Percentiles rank a stretch among this genome's conserved stretches.
phyloP scores from a whole-genome alignment of 1,140 invertebrate species.

The Monomorium pharaonis region DNA sequence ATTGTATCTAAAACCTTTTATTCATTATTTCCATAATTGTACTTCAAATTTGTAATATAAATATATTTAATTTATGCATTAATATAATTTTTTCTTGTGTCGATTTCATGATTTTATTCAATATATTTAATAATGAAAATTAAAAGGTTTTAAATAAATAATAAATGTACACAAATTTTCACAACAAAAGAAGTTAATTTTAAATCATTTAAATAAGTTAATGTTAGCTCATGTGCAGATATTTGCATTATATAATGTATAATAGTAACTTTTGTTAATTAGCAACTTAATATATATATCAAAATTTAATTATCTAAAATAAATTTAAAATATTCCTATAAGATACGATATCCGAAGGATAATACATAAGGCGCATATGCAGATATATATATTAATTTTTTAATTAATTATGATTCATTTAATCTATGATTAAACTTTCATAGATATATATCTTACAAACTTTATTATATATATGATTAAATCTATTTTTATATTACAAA shows the following conservation, averaged over 20 bases:
- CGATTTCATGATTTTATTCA: not conserved
- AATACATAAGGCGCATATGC: not conserved
- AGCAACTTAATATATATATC: conserved; percentile 5
- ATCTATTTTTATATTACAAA: conserved; percentile 36
- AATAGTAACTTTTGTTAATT: conserved; percentile 26
- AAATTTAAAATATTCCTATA: conserved; percentile 22
- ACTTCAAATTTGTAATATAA: conserved; percentile 50
- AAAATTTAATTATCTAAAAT: conserved; percentile 11
- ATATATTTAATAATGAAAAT: conserved; percentile 11
- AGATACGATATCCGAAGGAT: conserved; percentile 4
- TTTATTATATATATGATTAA: conserved; percentile 11
- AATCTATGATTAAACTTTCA: conserved; percentile 11
- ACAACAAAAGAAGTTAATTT: not conserved
- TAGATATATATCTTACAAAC: conserved; percentile 7
- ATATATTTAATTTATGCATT: conserved; percentile 51
- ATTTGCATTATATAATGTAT: conserved; percentile 21
- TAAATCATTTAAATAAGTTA: conserved; percentile 20
- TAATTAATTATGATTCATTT: conserved; percentile 10
- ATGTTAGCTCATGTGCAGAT: not conserved
- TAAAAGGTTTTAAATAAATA: not conserved
- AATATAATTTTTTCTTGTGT: conserved; percentile 29
- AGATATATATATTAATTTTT: conserved; percentile 16
- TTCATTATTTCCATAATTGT: conserved; percentile 42
- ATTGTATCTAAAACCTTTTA: conserved; percentile 23
- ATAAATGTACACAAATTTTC: not conserved